Conservation (phyloP, 2,888 invertebrate genomes). For the Synergus itoensis region DNA sequence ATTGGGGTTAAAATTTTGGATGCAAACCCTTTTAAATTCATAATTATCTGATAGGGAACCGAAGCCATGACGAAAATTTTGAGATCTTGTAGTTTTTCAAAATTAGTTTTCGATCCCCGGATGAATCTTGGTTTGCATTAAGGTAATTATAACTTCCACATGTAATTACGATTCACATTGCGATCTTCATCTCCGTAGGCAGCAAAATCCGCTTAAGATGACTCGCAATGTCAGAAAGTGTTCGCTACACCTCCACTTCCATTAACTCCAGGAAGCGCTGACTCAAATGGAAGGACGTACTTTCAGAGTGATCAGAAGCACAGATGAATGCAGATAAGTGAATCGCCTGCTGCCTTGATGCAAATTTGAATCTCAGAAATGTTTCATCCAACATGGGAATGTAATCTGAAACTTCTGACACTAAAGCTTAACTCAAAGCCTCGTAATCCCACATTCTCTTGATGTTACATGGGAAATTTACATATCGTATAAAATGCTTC, state of each 20-base stretch:
- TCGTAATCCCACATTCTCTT: conserved; percentile 21
- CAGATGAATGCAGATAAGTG: conserved; percentile 38
- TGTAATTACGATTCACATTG: conserved; percentile 15
- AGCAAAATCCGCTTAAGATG: conserved; percentile 25
- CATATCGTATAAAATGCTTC: conserved; percentile 27
- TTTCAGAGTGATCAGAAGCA: conserved; percentile 37
- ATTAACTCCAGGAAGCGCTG: conserved; percentile 41
- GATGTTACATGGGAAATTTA: conserved; percentile 34
- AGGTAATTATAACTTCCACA: conserved; percentile 3
- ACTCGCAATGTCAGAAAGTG: conserved; percentile 25
- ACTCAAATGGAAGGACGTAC: conserved; percentile 36
- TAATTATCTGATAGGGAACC: too few species aligned
- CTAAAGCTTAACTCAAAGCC: conserved; percentile 20
- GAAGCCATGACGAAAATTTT: too few species aligned
- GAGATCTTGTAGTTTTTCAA: too few species aligned
- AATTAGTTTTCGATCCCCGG: too few species aligned
- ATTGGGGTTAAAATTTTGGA: too few species aligned
- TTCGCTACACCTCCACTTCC: conserved; percentile 32
- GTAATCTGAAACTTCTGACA: conserved; percentile 23
- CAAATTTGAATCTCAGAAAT: conserved; percentile 39
- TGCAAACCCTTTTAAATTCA: too few species aligned
- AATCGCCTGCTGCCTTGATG: conserved; percentile 3
- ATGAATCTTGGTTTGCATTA: neutral
- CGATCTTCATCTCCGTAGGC: conserved; percentile 11
- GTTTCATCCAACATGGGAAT: conserved; percentile 33